Percentiles rank a stretch among this genome's conserved stretches.
phyloP scores from a whole-genome alignment of 2,888 invertebrate genomes.

The Actias luna region DNA sequence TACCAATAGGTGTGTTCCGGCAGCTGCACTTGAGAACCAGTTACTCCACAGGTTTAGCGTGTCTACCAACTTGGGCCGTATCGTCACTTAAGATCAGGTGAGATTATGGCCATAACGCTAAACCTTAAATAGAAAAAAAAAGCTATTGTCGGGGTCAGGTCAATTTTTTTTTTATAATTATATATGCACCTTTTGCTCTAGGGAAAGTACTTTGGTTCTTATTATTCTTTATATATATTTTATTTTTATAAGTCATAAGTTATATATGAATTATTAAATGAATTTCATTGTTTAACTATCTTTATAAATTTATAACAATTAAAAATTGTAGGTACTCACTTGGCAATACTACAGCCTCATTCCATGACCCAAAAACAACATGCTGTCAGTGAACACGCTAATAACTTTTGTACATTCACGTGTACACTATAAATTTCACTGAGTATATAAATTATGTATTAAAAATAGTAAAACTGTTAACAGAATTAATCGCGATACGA shows the following conservation, averaged over 20 bases:
- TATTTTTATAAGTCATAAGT: background rate
- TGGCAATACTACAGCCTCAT: constrained; percentile 1
- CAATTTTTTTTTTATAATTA: too few species aligned
- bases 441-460: background rate
- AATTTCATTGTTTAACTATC: background rate
- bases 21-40: too few species aligned
- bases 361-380: constrained; percentile 8
- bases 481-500: constrained; percentile 27
- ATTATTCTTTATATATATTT: background rate
- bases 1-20: too few species aligned
- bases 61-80: too few species aligned
- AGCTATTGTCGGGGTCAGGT: too few species aligned
- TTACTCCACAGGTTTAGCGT: too few species aligned
- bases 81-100: too few species aligned
- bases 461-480: background rate
- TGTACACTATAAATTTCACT: constrained; percentile 8
- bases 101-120: too few species aligned
- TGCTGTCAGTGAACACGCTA: background rate
- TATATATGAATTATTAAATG: background rate
- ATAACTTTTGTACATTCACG: background rate
- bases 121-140: too few species aligned
- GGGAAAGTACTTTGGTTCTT: too few species aligned
- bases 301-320: background rate
- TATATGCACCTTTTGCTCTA: too few species aligned
- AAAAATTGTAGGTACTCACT: constrained; percentile 9